Percentiles rank a stretch among this genome's conserved stretches.
Conservation (phyloP, 1,140 invertebrate genomes). For the Branchinecta lynchi region DNA sequence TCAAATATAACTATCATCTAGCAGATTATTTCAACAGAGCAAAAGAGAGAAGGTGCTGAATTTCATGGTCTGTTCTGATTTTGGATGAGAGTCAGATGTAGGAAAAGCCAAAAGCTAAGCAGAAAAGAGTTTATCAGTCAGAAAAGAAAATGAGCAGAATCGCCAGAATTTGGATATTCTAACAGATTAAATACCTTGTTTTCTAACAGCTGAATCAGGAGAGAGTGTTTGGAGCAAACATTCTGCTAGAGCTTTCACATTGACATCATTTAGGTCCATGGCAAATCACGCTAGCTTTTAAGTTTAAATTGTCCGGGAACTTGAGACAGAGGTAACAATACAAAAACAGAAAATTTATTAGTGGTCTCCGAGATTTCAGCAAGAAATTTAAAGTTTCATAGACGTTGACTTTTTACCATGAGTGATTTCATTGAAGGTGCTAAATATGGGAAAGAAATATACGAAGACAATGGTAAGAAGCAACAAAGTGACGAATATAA, state of each 20-base stretch:
- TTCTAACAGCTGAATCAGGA: constrained; percentile 56
- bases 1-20: no score
- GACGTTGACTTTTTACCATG: background rate
- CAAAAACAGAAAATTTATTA: no score
- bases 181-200: constrained; percentile 51
- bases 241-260: constrained; percentile 56
- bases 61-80: background rate
- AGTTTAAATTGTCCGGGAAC: no score
- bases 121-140: background rate
- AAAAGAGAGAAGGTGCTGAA: no score
- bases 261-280: constrained; percentile 70
- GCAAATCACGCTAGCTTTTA: no score
- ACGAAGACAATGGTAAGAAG: constrained; percentile 1
- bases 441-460: background rate
- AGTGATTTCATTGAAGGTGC: background rate
- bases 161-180: no score
- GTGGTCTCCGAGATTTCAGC: no score
- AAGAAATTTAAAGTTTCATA: no score
- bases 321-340: no score
- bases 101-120: constrained; percentile 4
- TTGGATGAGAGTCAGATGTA: constrained; percentile 8
- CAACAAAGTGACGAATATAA: background rate
- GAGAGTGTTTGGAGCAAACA: constrained; percentile 80
- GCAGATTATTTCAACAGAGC: no score
- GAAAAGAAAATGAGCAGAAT: no score